Conservation (phyloP, 2,113 vertebrate genomes). For the Nothobranchius furzeri region DNA sequence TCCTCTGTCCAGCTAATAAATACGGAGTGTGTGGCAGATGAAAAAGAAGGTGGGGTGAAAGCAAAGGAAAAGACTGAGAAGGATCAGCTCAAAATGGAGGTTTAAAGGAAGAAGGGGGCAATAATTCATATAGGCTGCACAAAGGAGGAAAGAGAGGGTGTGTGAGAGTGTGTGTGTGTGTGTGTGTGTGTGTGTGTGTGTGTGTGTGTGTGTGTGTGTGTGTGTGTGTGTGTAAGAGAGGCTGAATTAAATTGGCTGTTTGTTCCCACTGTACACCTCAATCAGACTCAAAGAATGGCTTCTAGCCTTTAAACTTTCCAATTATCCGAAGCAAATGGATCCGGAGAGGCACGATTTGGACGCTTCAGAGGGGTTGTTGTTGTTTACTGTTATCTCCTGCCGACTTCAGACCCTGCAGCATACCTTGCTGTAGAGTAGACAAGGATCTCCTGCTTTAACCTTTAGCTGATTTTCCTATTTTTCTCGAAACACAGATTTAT, state of each 20-base stretch:
- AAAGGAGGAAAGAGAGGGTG: slow-evolving; percentile 13
- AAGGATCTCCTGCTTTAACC: slow-evolving; percentile 16
- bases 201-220: slow-evolving; percentile 8
- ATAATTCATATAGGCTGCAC: slow-evolving; percentile 31
- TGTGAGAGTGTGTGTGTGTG: background rate
- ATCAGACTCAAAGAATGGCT: slow-evolving; percentile 64
- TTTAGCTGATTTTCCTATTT: background rate
- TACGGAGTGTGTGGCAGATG: slow-evolving; percentile 9
- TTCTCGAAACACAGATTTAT: background rate
- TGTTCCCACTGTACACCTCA: slow-evolving; percentile 56
- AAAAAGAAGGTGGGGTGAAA: background rate
- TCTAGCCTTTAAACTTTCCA: slow-evolving; percentile 70
- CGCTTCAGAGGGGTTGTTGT: slow-evolving; percentile 60
- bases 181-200: background rate
- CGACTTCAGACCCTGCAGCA: slow-evolving; percentile 43
- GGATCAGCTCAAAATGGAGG: slow-evolving; percentile 6
- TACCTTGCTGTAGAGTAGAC: slow-evolving; percentile 20
- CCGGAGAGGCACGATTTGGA: slow-evolving; percentile 53
- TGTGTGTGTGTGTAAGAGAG: background rate
- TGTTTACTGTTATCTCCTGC: slow-evolving; percentile 64
- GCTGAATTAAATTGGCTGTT: slow-evolving; percentile 64
- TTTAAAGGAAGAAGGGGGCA: slow-evolving; percentile 20
- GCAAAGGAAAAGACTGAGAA: slow-evolving; percentile 4
- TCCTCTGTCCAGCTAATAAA: slow-evolving; percentile 23
- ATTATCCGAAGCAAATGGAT: slow-evolving; percentile 72